Evolutionary conservation across 2,113 vertebrate species (phyloP), one percentile per base, ranked within the genome.

Genomic region (Paraplagusia blochii): DNA sequence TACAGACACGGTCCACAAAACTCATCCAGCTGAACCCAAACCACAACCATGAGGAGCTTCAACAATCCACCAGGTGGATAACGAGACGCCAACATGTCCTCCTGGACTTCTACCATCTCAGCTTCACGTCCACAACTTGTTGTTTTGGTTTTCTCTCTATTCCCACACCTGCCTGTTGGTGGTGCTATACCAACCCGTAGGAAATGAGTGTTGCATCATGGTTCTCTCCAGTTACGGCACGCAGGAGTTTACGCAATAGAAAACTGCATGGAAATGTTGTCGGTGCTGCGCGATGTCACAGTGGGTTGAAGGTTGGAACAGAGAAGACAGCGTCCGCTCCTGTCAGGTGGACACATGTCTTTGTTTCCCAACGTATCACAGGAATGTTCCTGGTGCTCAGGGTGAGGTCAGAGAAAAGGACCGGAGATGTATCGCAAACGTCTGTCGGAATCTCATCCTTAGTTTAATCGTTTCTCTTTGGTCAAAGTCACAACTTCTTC

Each of bases 31-130:
- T 11, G 14, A 13, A 29, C 14, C n/a, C 8, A 52, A 44, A 54
- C 57, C 45, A 18, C 43, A 19, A 5, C 10, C 12, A 52, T 8
- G 12, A 57, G 29, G 19, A 49, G 5, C 10, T 13, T 17, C n/a
- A 56, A 40, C 18, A 33, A 14, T 50, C 50, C 29, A 35, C 15
- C 44, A 47, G 43, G 19, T 53, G 45, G 35, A 39, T 15, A 36
- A 58, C n/a, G 11, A 29, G 7, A 39, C 29, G n/a, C 1, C 12
- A 12, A 13, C 11, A 43, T 11, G 17, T 22, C 9, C 15, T 11
- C 44, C 12, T 8, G 16, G 44, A 22, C 11, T 1, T 1, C 1
- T 40, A 39, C 19, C 38, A 13, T 65, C 11, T 22, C 50, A 5
- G 38, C 13, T 19, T 9, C 36, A 40, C 38, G 1, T 40, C 10